Base-by-base conservation (phyloP, 2,888 invertebrate genomes). In the Drosophila koepferae region DNA sequence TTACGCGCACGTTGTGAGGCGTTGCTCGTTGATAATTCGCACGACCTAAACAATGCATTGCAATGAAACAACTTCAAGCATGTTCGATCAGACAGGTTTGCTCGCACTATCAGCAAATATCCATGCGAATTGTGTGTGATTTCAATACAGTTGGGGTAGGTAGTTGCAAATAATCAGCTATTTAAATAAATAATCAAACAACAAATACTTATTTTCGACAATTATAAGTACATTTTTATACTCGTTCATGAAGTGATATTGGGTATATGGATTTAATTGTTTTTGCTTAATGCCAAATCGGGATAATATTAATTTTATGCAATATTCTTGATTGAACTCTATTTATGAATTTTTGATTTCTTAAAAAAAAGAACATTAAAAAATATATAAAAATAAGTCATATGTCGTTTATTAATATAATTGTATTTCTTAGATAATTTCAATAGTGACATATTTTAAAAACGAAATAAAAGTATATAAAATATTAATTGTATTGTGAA, bases 11-110 rank as follows among this genome's bases (percentile, higher is more conserved):
- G 48, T 0, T 23, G 3, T 46, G 16, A 16, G 2, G 46, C 28
- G 16, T n/a, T 48, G n/a, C n/a, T 31, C n/a, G 31, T 1, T 51
- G 18, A 14, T 34, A 34, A 51, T 51, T 51, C 18, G 34, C n/a
- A 20, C 8, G 7, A 51, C 3, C 18, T 36, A 3, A 18, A 8
- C 12, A 36, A n/a, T n/a, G n/a, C n/a, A n/a, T n/a, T n/a, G n/a
- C n/a, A n/a, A 18, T 3, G 20, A 51, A 8, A 31, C 28, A 28
- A 38, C 36, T 0, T 48, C 62, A 16, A 28, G 28, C 51, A 43
- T 31, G 54, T 16, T 71, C 23, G 43, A 18, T 43, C 40, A 12
- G 40, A 12, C 63, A 43, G 7, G 36, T 54, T 14, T 54, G 40
- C 16, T 3, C 2, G 12, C 7, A 23, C 16, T 16, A 44, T 12